Base-by-base conservation (phyloP, 2,888 invertebrate genomes). In the Heliconius erato region DNA sequence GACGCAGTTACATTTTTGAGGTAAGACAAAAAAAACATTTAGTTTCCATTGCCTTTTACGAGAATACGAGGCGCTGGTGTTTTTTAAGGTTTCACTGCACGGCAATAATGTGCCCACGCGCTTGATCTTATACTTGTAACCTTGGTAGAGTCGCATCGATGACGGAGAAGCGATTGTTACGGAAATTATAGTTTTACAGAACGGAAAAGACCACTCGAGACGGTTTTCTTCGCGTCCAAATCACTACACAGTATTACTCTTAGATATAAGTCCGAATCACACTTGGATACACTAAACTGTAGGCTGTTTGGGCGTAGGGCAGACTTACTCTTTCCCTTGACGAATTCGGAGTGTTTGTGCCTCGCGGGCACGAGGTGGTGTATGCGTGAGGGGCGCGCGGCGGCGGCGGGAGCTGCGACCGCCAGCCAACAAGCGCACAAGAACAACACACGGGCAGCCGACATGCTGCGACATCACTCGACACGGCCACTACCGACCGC, bases 321-420 rank as follows among this genome's bases (percentile, higher is more conserved):
- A 54, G 87, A 97, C 97, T 97, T 97, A 97, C 97, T 97, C 94
- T 97, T 98, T 92, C 97, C 97, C 94, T 97, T 97, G 92, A 97
- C 97, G 92, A 97, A 97, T 92, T 97, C 97, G 88, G 97, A 97
- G 88, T 96, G 93, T 88, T 94, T 93, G 88, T 94, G 92, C 81
- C 93, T 90, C 84, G 92, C 88, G 86, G 91, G 89, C 84, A 92
- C 90, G 86, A 90, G 87, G 89, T 92, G 93, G 87, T 94, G 91
- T 83, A 90, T 87, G 86, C 92, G 91, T 87, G 90, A 90, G 87
- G 88, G 88, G 87, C 86, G 87, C 87, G 91, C 91, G 85, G 91
- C 90, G 86, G 89, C 90, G 87, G 87, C 88, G 87, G 87, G 88
- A 87, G 89, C 88, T 77, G 85, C 83, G 69, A 82, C 86, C 77